Percentiles rank a stretch among this genome's conserved stretches.
phyloP scores from a whole-genome alignment of 2,113 vertebrate species.

The Glaucidium brasilianum region DNA sequence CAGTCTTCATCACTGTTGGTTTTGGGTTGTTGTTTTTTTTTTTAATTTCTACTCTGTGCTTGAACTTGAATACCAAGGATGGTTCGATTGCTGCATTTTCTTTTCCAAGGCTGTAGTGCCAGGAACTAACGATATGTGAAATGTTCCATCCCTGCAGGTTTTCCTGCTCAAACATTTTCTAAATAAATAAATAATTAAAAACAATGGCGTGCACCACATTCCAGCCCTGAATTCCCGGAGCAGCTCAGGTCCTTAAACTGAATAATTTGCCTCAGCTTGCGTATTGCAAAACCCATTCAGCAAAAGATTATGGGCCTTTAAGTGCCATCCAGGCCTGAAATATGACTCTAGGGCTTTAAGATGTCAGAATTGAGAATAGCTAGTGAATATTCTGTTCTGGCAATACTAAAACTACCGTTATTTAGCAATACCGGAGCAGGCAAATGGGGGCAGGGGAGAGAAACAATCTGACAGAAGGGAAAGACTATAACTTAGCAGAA shows the following conservation, averaged over 20 bases:
- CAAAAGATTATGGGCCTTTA: slow-evolving; percentile 88
- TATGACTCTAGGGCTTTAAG: slow-evolving; percentile 78
- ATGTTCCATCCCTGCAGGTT: slow-evolving; percentile 70
- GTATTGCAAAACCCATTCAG: slow-evolving; percentile 79
- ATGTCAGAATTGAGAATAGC: slow-evolving; percentile 72
- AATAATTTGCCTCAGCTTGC: slow-evolving; percentile 84
- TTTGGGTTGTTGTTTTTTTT: background rate
- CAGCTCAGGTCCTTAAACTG: slow-evolving; percentile 86
- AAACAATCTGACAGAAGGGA: background rate
- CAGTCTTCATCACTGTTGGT: background rate
- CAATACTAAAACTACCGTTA: slow-evolving; percentile 47
- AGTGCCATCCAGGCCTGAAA: slow-evolving; percentile 86
- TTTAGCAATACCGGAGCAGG: slow-evolving; percentile 11
- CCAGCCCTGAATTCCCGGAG: slow-evolving; percentile 78
- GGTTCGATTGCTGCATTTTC: background rate
- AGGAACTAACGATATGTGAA: slow-evolving; percentile 49
- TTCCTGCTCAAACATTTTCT: slow-evolving; percentile 84
- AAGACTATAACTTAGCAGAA: slow-evolving; percentile 38
- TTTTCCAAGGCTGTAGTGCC: background rate
- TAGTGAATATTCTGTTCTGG: slow-evolving; percentile 64
- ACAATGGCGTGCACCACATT: slow-evolving; percentile 49
- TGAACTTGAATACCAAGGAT: background rate
- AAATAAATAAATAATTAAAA: slow-evolving; percentile 91
- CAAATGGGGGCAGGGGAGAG: background rate
- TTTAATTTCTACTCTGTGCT: background rate